These are phyloP conservation scores for Rhombomys opimus DNA, from an alignment of 2,113 vertebrate genomes.

Conservation along the genomic window DNA sequence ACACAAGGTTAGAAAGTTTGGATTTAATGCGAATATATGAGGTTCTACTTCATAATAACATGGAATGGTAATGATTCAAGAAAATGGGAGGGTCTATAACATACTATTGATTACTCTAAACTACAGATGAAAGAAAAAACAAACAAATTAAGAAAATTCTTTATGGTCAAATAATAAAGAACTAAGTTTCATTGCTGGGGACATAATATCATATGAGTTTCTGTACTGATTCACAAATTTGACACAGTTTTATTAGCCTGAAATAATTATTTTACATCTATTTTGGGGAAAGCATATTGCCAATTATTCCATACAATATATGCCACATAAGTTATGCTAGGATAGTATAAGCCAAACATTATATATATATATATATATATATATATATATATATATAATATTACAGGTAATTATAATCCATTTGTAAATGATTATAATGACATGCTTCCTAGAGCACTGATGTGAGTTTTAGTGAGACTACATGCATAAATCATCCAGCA, in stretches of 20 bases:
- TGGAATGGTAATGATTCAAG: conserved; percentile 61
- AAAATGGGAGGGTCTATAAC: conserved; percentile 35
- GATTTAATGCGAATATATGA: conserved; percentile 67
- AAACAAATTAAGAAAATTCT: conserved; percentile 31
- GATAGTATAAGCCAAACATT: neutral
- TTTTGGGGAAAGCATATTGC: conserved; percentile 6
- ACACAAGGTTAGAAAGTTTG: conserved; percentile 76
- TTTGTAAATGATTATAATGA: conserved; percentile 48
- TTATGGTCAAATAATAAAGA: conserved; percentile 8
- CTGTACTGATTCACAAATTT: conserved; percentile 46
- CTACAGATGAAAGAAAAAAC: conserved; percentile 50
- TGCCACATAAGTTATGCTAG: neutral
- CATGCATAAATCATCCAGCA: neutral
- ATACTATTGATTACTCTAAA: conserved; percentile 61
- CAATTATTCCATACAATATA: conserved; percentile 28
- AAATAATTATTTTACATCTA: conserved; percentile 18
- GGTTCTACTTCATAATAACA: conserved; percentile 67
- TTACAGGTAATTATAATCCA: conserved; percentile 48
- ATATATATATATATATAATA: too few species aligned
- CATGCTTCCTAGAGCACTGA: conserved; percentile 11
- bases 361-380: neutral
- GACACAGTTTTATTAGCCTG: neutral
- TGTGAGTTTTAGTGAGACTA: conserved; percentile 24
- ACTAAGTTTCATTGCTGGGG: conserved; percentile 50
- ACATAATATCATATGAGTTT: neutral